Evolutionary conservation across 2,113 vertebrate species (phyloP).

Genomic region (Rhea americana): DNA sequence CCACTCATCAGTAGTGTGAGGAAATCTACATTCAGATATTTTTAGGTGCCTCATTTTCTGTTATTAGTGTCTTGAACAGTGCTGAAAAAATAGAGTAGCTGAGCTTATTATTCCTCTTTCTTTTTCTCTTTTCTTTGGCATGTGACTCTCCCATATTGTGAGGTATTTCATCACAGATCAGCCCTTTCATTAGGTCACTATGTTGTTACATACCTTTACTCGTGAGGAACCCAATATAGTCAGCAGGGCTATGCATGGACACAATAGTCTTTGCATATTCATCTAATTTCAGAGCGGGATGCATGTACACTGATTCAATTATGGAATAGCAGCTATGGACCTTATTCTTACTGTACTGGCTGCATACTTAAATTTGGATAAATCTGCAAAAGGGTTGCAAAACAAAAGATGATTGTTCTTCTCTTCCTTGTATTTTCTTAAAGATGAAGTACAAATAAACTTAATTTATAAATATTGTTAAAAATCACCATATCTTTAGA

Average conservation of each 20-base stretch:
- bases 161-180: background rate
- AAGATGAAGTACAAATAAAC: background rate
- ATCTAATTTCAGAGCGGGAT: background rate
- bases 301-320: background rate
- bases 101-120: background rate
- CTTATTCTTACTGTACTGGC: background rate
- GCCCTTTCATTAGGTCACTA: background rate
- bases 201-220: background rate
- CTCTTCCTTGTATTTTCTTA: background rate
- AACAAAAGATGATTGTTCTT: background rate
- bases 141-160: background rate
- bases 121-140: background rate
- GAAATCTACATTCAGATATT: constrained; percentile 41
- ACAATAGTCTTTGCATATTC: background rate
- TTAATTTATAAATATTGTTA: background rate
- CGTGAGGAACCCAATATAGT: background rate
- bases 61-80: constrained; percentile 15
- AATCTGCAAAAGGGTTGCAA: background rate
- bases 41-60: constrained; percentile 31
- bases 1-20: background rate
- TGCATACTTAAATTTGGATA: background rate
- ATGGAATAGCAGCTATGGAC: background rate
- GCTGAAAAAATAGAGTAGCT: background rate
- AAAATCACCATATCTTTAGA: background rate
- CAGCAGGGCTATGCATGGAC: rapidly evolving